Conservation (phyloP, 2,113 vertebrate species). For the Phalacrocorax brasilianus region DNA sequence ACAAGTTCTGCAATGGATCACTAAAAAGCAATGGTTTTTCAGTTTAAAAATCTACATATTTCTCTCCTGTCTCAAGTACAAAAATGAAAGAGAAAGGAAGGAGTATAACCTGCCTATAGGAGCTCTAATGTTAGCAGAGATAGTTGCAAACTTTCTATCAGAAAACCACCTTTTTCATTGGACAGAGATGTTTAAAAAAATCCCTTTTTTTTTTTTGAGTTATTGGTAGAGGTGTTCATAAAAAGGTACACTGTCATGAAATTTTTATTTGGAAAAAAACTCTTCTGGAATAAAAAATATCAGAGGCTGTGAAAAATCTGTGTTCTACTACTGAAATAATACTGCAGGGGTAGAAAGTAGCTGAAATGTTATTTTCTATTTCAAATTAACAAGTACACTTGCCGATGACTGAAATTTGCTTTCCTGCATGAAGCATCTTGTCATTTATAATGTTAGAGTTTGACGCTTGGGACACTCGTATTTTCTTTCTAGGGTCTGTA, state of each 20-base stretch:
- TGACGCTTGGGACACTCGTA: not conserved
- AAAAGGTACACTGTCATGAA: not conserved
- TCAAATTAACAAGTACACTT: not conserved
- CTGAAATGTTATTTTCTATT: not conserved
- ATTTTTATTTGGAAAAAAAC: not conserved
- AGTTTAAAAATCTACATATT: not conserved
- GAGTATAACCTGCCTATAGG: not conserved
- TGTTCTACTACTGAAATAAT: not conserved
- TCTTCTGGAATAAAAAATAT: not conserved
- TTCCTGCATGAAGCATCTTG: not conserved
- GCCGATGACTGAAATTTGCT: not conserved
- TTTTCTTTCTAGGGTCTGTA: not conserved
- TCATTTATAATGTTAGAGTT: not conserved
- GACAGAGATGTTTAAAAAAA: not conserved
- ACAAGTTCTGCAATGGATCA: not conserved
- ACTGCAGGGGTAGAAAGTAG: not conserved
- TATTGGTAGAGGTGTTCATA: not conserved
- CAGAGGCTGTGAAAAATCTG: not conserved
- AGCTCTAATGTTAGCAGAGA: not conserved
- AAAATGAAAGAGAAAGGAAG: not conserved
- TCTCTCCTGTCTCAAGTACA: not conserved
- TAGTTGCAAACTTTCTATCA: not conserved
- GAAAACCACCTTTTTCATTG: not conserved
- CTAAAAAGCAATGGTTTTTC: rapidly evolving
- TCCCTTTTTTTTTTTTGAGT: too few species aligned